phyloP scores from a whole-genome alignment of 1,140 invertebrate species.

The Mactra quadrangularis region DNA sequence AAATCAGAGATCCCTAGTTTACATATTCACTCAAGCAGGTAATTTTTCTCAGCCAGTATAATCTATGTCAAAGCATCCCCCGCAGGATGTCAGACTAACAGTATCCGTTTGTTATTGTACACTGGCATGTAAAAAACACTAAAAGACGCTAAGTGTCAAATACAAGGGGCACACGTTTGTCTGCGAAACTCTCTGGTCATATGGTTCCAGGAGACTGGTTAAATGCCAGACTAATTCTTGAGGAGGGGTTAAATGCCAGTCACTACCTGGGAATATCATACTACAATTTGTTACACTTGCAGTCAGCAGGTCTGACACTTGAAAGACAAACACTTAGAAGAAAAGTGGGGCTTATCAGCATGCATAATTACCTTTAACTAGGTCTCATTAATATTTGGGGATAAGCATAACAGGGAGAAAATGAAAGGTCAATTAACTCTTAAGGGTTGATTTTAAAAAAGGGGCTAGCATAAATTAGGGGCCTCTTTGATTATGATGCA shows the following conservation, averaged over 20 bases:
- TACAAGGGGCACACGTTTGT: background rate
- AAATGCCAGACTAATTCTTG: constrained; percentile 17
- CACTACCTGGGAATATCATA: constrained; percentile 10
- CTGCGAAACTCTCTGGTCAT: constrained; percentile 27
- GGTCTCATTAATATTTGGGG: too few species aligned
- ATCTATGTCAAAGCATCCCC: constrained; percentile 33
- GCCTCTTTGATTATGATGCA: too few species aligned
- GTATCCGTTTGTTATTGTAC: constrained; percentile 29
- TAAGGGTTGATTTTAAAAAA: too few species aligned
- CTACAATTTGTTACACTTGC: constrained; percentile 34
- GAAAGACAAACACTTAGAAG: background rate
- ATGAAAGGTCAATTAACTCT: too few species aligned
- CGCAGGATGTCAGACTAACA: constrained; percentile 26
- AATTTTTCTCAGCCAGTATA: constrained; percentile 37
- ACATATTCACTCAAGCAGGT: constrained; percentile 17
- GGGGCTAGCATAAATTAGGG: too few species aligned
- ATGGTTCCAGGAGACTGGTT: background rate
- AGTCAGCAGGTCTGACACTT: constrained; percentile 9
- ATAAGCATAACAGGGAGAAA: too few species aligned
- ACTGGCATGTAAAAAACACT: constrained; percentile 31
- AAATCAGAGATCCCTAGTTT: background rate
- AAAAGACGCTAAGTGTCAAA: constrained; percentile 37
- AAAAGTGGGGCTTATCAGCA: background rate
- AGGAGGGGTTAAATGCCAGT: constrained; percentile 7
- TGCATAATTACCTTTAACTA: too few species aligned